Evolutionary conservation across 2,113 vertebrate species (phyloP).

Genomic region (Ursus arctos): DNA sequence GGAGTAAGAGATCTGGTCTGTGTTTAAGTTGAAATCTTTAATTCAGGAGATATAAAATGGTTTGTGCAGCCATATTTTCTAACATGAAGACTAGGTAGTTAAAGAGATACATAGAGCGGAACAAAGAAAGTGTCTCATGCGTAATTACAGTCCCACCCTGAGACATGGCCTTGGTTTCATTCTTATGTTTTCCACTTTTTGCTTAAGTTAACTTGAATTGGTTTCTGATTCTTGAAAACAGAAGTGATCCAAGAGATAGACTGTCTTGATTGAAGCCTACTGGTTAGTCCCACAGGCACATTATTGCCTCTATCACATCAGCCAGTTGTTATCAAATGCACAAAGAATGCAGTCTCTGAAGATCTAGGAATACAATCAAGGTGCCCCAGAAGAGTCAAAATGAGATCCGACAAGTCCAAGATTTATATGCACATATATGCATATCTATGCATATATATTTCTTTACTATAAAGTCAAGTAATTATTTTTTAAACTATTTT

Average conservation of each 20-base stretch:
- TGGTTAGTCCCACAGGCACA: background rate
- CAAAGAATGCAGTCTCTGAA: conserved; percentile 16
- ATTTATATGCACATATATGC: background rate
- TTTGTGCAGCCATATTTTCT: background rate
- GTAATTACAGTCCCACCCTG: background rate
- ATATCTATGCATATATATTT: background rate
- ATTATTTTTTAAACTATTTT: background rate
- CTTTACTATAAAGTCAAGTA: background rate
- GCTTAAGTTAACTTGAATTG: background rate
- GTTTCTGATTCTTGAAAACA: conserved; percentile 51
- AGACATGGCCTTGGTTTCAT: conserved; percentile 13
- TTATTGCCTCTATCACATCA: background rate
- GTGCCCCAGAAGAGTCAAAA: background rate
- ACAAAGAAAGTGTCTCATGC: background rate
- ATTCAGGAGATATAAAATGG: background rate
- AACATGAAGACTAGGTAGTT: background rate
- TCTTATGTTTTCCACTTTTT: conserved; percentile 32
- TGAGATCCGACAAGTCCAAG: background rate
- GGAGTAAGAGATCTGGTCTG: background rate
- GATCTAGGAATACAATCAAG: background rate
- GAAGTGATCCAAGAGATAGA: background rate
- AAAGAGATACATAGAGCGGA: background rate
- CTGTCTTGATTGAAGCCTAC: background rate
- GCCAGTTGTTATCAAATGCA: background rate
- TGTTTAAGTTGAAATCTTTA: background rate